These are phyloP conservation scores for Danio aesculapii DNA, from an alignment of 2,797 vertebrate species.

Conservation along the genomic window DNA sequence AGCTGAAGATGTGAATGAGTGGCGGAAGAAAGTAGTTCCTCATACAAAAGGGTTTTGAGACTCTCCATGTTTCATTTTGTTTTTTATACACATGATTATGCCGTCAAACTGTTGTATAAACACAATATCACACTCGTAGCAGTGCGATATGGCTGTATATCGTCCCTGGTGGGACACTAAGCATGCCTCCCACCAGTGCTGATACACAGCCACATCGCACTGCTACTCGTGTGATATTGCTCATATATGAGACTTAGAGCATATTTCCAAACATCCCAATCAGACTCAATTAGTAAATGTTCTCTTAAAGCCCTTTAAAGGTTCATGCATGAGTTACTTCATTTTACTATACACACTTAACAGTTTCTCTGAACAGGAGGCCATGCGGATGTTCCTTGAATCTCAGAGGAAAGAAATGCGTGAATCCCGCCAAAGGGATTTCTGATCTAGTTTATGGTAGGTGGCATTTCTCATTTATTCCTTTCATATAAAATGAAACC, in stretches of 20 bases:
- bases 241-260: background rate
- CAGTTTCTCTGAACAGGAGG: slow-evolving; percentile 24
- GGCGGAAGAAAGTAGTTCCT: too few relatives aligned
- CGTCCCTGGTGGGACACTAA: too few relatives aligned
- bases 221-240: too few relatives aligned
- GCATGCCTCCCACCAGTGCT: too few relatives aligned
- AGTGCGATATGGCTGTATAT: too few relatives aligned
- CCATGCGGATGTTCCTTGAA: slow-evolving; percentile 8
- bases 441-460: slow-evolving; percentile 18
- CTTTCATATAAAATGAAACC: slow-evolving; percentile 23
- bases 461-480: slow-evolving; percentile 33
- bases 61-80: too few relatives aligned
- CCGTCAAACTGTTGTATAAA: too few relatives aligned
- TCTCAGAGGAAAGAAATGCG: slow-evolving; percentile 12
- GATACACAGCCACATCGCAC: too few relatives aligned
- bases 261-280: background rate
- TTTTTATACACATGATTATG: too few relatives aligned
- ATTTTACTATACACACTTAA: slow-evolving; percentile 10
- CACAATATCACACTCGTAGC: too few relatives aligned
- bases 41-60: too few relatives aligned
- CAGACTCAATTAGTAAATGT: background rate
- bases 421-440: slow-evolving; percentile 19
- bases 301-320: slow-evolving; percentile 23
- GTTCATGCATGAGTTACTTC: slow-evolving; percentile 34
- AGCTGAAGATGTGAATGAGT: too few relatives aligned